phyloP scores from a whole-genome alignment of 2,113 vertebrate genomes.

The Rousettus leschenaultii region DNA sequence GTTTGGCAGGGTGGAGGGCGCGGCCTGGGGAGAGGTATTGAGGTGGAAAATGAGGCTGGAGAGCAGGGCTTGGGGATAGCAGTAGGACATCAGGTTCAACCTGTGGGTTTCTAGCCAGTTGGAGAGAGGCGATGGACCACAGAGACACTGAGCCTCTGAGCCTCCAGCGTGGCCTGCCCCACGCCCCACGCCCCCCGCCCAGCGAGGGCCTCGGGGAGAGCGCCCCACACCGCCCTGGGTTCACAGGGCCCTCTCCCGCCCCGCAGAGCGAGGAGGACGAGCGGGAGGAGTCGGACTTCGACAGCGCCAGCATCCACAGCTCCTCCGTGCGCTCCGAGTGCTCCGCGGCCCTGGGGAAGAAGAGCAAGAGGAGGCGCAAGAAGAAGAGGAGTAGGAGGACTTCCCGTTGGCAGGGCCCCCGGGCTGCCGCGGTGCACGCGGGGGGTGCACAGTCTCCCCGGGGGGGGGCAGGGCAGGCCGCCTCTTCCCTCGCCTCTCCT shows the following conservation, averaged over 20 bases:
- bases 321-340: conserved; percentile 93
- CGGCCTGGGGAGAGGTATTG: not conserved
- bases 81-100: not conserved
- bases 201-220: not conserved
- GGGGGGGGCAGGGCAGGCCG: conserved; percentile 84
- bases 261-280: conserved; percentile 96
- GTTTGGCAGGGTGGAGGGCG: not conserved
- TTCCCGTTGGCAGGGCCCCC: fast-evolving
- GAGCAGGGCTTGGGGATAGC: not conserved
- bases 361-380: conserved; percentile 89
- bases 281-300: conserved; percentile 95
- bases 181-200: not conserved
- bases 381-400: conserved; percentile 93
- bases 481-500: not conserved
- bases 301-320: conserved; percentile 97
- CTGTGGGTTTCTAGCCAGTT: not conserved
- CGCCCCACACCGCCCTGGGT: not conserved
- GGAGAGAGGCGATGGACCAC: no score
- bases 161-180: not conserved
- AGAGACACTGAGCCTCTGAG: not conserved
- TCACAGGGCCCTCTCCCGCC: not conserved
- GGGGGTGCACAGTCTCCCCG: conserved; percentile 75
- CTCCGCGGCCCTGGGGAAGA: conserved; percentile 90
- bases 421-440: fast-evolving
- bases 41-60: not conserved